A percentile compares a stretch with the other conserved stretches of the same genome.
phyloP scores from a whole-genome alignment of 2,113 vertebrate genomes.

The Tenebrosternarchus preto region DNA sequence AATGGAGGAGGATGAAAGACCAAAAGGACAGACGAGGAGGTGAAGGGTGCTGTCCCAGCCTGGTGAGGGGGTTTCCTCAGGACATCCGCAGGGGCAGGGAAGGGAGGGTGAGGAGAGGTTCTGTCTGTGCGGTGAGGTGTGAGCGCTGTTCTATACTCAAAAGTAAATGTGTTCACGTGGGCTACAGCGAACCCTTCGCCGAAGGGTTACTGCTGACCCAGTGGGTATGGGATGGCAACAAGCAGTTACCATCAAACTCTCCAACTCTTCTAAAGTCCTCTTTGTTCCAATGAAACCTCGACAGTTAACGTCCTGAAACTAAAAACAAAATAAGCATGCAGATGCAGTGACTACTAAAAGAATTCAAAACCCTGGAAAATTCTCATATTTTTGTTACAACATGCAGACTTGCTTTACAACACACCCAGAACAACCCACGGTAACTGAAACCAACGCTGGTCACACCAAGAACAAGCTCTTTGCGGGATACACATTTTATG shows the following conservation, averaged over 20 bases:
- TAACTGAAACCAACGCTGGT: no score
- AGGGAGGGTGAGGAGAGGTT: constrained; percentile 44
- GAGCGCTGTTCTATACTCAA: not conserved
- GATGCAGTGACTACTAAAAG: no score
- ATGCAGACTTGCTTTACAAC: no score
- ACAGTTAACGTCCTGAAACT: not conserved
- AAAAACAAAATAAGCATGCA: not conserved
- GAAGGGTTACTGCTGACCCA: not conserved
- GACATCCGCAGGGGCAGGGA: constrained; percentile 65
- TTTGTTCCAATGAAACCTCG: not conserved
- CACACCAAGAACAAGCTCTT: no score
- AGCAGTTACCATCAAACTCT: not conserved
- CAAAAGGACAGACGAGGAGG: constrained; percentile 57
- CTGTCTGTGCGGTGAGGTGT: not conserved
- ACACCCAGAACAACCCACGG: no score
- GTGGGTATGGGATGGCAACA: not conserved
- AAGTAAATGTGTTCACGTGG: constrained; percentile 15
- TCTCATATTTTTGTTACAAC: no score
- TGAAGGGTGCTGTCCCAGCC: constrained; percentile 58
- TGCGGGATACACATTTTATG: no score
- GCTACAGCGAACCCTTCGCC: constrained; percentile 12
- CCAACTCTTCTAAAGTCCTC: not conserved
- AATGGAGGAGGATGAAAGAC: constrained; percentile 43
- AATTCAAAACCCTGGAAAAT: no score
- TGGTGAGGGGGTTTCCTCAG: constrained; percentile 68